Evolutionary conservation across 2,797 vertebrate genomes (phyloP).

Genomic region (Amphiprion clarkii): DNA sequence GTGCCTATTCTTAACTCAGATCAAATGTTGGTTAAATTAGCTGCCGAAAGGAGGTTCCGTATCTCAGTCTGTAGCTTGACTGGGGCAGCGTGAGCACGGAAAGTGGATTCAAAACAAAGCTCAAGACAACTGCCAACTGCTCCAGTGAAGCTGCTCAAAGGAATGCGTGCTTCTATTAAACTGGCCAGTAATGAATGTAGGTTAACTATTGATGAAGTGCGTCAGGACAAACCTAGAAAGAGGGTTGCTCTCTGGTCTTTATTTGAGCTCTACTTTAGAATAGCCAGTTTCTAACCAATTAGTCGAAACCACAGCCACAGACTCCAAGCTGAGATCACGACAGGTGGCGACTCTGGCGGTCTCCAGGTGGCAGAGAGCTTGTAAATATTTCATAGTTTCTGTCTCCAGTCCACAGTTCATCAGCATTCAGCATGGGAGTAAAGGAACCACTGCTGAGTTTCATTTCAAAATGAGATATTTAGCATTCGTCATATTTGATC

Average conservation of each 20-base stretch:
- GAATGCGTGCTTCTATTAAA: neutral
- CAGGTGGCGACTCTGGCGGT: conserved; percentile 16
- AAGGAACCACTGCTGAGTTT: conserved; percentile 25
- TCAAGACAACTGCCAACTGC: neutral
- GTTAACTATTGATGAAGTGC: neutral
- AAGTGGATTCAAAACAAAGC: neutral
- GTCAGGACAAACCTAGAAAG: neutral
- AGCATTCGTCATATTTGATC: conserved; percentile 7
- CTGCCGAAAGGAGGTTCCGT: conserved; percentile 9
- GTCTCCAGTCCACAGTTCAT: conserved; percentile 28
- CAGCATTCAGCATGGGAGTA: conserved; percentile 12
- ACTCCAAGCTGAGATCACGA: conserved; percentile 31
- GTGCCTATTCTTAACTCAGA: conserved; percentile 27
- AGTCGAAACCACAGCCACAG: conserved; percentile 18
- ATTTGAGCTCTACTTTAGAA: neutral
- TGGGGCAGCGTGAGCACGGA: neutral
- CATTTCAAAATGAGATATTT: conserved; percentile 18
- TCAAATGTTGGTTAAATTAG: conserved; percentile 7
- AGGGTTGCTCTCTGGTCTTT: neutral
- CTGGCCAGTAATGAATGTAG: neutral
- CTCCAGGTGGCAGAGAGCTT: conserved; percentile 42
- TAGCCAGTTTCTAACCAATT: conserved; percentile 6
- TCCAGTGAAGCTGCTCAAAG: neutral
- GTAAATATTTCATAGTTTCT: conserved; percentile 73
- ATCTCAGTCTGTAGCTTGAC: conserved; percentile 3